Percentiles rank a stretch among this genome's conserved stretches.
Evolutionary conservation across 2,888 invertebrate species (phyloP).

Genomic region (Habroteleia sp.): DNA sequence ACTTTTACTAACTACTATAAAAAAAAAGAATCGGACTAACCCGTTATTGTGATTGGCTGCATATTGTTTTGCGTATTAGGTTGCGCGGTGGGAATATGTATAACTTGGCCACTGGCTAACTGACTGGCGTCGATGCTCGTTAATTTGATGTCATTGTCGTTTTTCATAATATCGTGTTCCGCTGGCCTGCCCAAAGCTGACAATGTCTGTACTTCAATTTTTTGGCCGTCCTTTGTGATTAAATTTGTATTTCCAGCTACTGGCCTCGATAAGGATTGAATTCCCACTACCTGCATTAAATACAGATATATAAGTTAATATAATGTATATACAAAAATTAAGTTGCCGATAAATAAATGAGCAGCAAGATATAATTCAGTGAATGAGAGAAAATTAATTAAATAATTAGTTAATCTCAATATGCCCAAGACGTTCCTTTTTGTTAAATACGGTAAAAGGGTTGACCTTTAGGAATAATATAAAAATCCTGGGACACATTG

Average conservation of each 20-base stretch:
- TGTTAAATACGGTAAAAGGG: no score
- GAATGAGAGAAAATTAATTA: no score
- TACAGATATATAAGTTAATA: not conserved
- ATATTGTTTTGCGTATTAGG: constrained; percentile 72
- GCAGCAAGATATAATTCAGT: no score
- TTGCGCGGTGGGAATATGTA: constrained; percentile 76
- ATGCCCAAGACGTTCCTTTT: no score
- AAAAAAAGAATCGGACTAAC: no score
- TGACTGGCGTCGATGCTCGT: constrained; percentile 79
- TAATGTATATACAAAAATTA: no score
- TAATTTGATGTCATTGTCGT: constrained; percentile 76
- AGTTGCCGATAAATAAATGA: no score
- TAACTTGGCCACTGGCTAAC: constrained; percentile 77
- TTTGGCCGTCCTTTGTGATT: constrained; percentile 79
- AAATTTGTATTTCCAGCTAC: constrained; percentile 71
- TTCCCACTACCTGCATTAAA: constrained; percentile 74
- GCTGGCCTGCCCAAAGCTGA: constrained; percentile 74
- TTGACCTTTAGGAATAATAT: no score
- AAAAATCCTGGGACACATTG: no score
- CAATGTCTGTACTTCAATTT: constrained; percentile 77
- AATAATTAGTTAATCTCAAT: no score
- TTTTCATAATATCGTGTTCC: constrained; percentile 60
- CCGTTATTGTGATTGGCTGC: constrained; percentile 87
- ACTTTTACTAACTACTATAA: no score
- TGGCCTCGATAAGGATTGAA: constrained; percentile 74